Percentiles rank a stretch among this genome's conserved stretches.
These are phyloP conservation scores for Climacteris rufus DNA, from an alignment of 2,113 vertebrate genomes.

Conservation along the genomic window DNA sequence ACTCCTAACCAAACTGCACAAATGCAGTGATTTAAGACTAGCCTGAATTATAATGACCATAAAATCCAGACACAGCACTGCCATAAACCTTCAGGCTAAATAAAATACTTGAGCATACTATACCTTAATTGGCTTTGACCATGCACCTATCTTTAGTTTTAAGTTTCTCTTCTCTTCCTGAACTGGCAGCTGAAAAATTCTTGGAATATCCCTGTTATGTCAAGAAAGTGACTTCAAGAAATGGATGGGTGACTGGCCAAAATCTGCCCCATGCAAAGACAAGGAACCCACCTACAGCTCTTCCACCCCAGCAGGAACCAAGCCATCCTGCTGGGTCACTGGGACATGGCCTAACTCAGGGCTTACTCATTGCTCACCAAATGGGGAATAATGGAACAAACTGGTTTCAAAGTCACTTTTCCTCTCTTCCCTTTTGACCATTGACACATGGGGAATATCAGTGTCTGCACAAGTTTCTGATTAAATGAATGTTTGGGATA, in stretches of 20 bases:
- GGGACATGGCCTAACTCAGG: not conserved
- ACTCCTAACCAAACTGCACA: not conserved
- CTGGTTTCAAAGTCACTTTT: not conserved
- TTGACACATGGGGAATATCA: not conserved
- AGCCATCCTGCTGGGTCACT: not conserved
- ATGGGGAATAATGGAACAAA: not conserved
- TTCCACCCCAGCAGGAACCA: not conserved
- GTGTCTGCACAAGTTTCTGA: not conserved
- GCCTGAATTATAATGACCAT: not conserved
- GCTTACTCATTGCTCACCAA: not conserved
- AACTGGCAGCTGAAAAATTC: conserved; percentile 20
- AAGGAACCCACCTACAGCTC: not conserved
- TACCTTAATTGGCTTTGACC: not conserved
- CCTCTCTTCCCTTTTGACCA: not conserved
- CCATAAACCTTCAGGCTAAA: conserved; percentile 4
- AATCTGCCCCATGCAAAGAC: not conserved
- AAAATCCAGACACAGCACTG: not conserved
- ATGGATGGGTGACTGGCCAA: not conserved
- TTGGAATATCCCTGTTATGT: not conserved
- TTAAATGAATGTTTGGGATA: not conserved
- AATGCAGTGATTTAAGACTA: not conserved
- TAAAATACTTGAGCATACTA: conserved; percentile 25
- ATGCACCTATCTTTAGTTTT: not conserved
- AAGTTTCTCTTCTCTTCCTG: not conserved
- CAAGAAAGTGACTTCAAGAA: not conserved